phyloP scores from a whole-genome alignment of 2,113 vertebrate species.

The Carlito syrichta region DNA sequence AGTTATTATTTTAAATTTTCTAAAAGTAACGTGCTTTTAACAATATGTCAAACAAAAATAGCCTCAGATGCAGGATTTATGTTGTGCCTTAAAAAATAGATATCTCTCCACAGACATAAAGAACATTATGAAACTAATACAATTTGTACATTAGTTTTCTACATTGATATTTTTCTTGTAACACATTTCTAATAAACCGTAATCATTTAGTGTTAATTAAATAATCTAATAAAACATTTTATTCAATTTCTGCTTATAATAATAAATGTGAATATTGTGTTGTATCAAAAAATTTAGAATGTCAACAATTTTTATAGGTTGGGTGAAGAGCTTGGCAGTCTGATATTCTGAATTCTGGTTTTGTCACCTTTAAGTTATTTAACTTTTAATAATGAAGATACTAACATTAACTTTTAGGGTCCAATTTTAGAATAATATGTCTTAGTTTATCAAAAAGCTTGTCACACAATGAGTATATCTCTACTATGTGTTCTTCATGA shows the following conservation, averaged over 20 bases:
- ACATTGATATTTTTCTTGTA: neutral
- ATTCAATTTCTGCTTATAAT: neutral
- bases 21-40: conserved; percentile 51
- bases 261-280: neutral
- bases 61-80: conserved; percentile 32
- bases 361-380: neutral
- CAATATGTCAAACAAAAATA: conserved; percentile 49
- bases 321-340: neutral
- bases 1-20: conserved; percentile 58
- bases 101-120: neutral
- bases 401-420: neutral
- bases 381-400: neutral
- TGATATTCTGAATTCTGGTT: neutral
- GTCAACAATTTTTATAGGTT: neutral
- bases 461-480: too few species aligned
- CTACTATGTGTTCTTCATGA: neutral
- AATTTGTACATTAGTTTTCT: neutral
- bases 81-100: conserved; percentile 35
- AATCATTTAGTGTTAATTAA: neutral
- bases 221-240: neutral
- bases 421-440: neutral
- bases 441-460: neutral
- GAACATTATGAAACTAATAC: neutral
- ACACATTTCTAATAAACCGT: neutral
- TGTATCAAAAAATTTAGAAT: neutral